Evolutionary conservation across 1,140 invertebrate genomes (phyloP), one percentile per base, ranked within the genome.

Genomic region (Ceratitis capitata): DNA sequence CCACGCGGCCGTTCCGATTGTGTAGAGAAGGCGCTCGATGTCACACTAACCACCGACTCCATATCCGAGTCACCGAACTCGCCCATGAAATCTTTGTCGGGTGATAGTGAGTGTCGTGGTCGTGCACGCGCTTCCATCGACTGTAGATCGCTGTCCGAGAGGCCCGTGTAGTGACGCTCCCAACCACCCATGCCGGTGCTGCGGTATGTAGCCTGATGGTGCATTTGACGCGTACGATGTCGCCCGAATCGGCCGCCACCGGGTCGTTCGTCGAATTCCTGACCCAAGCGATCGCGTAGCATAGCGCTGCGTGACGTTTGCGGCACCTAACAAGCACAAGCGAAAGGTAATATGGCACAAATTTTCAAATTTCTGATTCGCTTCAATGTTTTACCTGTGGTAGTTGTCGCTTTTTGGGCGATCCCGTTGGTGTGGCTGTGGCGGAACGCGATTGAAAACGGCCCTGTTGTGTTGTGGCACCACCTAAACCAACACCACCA

Each of bases 341-440:
- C 5, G 29, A 83, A 82, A 83, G 9, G 42, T 69, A 4, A n/a
- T n/a, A n/a, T n/a, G n/a, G n/a, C n/a, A n/a, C n/a, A n/a, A n/a
- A n/a, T n/a, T n/a, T n/a, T n/a, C n/a, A n/a, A n/a, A n/a, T n/a
- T n/a, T n/a, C n/a, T n/a, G n/a, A n/a, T n/a, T n/a, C n/a, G n/a
- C n/a, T n/a, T 5, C n/a, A 69, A 12, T 12, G 14, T 42, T 82
- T 74, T 89, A 98, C 97, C 92, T 97, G 96, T 87, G 98, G 98
- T 87, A 99, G 94, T 93, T 99, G 98, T 86, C 98, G 94, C 93
- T 98, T 99, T 93, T 98, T 98, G 39, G 98, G 97, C 49, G 97
- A 98, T 56, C 97, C 97, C 42, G 97, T 97, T 69, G 97, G 97
- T n/a, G 97, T 98, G 45, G 96, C 97, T 47, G 96, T 98, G 51